Evolutionary conservation across 2,113 vertebrate genomes (phyloP), one percentile per base, ranked within the genome.

Genomic region (Bufo gargarizans): DNA sequence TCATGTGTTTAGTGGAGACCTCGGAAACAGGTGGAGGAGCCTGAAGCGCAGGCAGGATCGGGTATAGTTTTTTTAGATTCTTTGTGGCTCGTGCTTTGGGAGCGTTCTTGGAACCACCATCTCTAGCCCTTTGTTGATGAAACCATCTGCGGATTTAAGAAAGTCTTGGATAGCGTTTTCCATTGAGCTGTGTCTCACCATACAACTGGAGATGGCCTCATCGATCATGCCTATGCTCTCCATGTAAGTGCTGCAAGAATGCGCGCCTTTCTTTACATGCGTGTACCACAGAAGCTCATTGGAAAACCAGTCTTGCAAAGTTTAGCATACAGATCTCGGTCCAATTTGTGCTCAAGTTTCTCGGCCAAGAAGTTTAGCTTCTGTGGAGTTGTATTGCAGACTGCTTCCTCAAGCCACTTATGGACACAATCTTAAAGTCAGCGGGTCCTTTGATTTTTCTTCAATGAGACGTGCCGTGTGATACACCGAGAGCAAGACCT

Each of bases 401-500:
- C 83, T 0, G 92, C 93, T 5, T 92, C 89, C 72, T 88, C 89
- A 20, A 94, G 82, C 43, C 90, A 91, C 85, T 92, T 86, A 4
- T 45, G 91, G 87, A 93, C 85, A 74, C 90, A 88, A 79, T 14
- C 8, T 90, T 92, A 4, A 49, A 20, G 19, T 33, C 1, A 10
- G 20, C 1, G 0, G 58, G 19, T 84, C 55, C 81, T n/a, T 49
- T 88, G 65, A 91, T 19, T 0, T 91, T 92, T 33, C 91, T 93
- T 93, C 90, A 0, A 94, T 84, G 65, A 94, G 91, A 0, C 71
- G 89, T 22, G 91, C 91, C 0, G 91, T 92, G 13, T 94, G 93
- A 80, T 93, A 95, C 76, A 94, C 90, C 4, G 93, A 95, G 0
- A 94, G 92, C 14, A 94, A 90, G 65, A 90, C 88, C 45, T 91